Evolutionary conservation across 1,140 invertebrate genomes (phyloP).

Genomic region (Anastatus disparis): DNA sequence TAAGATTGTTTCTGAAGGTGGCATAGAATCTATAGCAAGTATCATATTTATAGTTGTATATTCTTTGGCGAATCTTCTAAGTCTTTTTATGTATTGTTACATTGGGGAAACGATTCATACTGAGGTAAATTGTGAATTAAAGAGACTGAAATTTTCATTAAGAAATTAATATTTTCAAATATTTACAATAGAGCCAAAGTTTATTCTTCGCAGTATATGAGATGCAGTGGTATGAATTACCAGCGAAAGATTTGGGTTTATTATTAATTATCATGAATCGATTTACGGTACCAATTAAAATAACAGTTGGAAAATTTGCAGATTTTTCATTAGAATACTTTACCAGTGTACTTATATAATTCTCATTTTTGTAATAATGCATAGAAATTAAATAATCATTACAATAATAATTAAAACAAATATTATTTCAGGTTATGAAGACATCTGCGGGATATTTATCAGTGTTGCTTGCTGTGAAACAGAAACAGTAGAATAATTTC

Average conservation of each 20-base stretch:
- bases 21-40: too few relatives aligned
- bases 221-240: slow-evolving; percentile 26
- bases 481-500: too few relatives aligned
- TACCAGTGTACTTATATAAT: neutral
- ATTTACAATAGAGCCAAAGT: neutral
- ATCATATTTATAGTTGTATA: too few relatives aligned
- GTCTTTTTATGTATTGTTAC: too few relatives aligned
- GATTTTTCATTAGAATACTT: slow-evolving; percentile 1
- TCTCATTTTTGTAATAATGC: too few relatives aligned
- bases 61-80: too few relatives aligned
- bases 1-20: neutral
- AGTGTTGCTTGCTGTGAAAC: too few relatives aligned
- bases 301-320: slow-evolving; percentile 28
- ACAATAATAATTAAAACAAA: too few relatives aligned
- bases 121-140: neutral
- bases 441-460: too few relatives aligned
- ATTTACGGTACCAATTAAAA: neutral
- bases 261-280: slow-evolving; percentile 21
- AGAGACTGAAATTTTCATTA: neutral
- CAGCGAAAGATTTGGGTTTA: neutral
- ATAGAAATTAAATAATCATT: neutral
- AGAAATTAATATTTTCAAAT: neutral
- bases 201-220: neutral
- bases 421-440: too few relatives aligned
- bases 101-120: too few relatives aligned